Conservation (phyloP, 2,113 vertebrate genomes). For the Cisticola juncidis region DNA sequence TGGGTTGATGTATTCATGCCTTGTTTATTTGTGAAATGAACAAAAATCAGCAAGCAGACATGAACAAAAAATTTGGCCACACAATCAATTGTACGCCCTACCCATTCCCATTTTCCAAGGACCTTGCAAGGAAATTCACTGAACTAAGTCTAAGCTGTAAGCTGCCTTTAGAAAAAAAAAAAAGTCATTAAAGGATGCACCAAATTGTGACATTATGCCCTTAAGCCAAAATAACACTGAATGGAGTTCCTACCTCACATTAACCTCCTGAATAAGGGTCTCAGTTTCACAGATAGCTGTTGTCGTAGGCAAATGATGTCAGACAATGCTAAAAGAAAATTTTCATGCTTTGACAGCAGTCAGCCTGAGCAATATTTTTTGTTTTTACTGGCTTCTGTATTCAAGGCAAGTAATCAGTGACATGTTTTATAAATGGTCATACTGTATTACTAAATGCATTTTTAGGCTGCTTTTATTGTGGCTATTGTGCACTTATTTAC, state of each 20-base stretch:
- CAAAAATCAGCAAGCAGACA: constrained; percentile 86
- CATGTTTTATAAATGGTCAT: neutral
- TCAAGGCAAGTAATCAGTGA: neutral
- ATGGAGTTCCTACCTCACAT: constrained; percentile 74
- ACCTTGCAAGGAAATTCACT: constrained; percentile 80
- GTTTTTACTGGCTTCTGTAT: constrained; percentile 26
- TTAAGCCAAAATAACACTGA: constrained; percentile 82
- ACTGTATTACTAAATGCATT: neutral
- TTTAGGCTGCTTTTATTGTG: neutral
- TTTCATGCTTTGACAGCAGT: neutral
- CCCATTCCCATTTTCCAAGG: constrained; percentile 72
- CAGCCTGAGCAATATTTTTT: neutral
- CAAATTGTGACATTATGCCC: constrained; percentile 84
- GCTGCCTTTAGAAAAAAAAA: constrained; percentile 66
- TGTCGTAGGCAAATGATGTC: constrained; percentile 62
- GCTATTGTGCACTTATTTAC: neutral
- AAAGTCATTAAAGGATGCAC: constrained; percentile 81
- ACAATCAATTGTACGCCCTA: constrained; percentile 75
- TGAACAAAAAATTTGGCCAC: constrained; percentile 80
- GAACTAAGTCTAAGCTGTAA: constrained; percentile 81
- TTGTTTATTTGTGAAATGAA: constrained; percentile 90
- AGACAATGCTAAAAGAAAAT: constrained; percentile 42
- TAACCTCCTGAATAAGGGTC: constrained; percentile 77
- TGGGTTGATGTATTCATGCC: constrained; percentile 89
- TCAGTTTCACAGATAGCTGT: constrained; percentile 68